phyloP scores from a whole-genome alignment of 2,113 vertebrate species.

The Macaca mulatta region DNA sequence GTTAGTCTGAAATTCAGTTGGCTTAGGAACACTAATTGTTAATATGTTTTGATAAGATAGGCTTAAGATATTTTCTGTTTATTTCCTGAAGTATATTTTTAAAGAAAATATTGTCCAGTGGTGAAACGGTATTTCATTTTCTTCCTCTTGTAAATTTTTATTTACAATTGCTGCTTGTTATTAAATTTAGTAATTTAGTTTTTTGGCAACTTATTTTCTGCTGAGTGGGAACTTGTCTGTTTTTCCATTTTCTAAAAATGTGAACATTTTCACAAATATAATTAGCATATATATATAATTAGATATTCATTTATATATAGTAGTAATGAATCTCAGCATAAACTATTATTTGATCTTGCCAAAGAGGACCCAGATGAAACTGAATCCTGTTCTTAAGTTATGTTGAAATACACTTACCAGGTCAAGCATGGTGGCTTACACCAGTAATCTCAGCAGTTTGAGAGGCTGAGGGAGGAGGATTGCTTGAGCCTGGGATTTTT shows the following conservation, averaged over 20 bases:
- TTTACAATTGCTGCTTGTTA: background rate
- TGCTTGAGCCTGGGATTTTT: too few species aligned
- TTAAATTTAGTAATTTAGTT: background rate
- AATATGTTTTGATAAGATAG: background rate
- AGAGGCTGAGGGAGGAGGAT: too few species aligned
- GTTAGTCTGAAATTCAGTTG: background rate
- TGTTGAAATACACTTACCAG: background rate
- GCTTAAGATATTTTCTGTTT: background rate
- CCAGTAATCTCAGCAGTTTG: too few species aligned
- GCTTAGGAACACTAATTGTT: background rate
- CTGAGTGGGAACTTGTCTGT: background rate
- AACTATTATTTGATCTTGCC: background rate
- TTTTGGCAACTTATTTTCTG: background rate
- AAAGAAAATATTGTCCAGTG: background rate
- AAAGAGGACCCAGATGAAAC: background rate
- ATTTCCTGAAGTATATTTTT: background rate
- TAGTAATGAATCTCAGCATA: background rate
- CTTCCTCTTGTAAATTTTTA: background rate
- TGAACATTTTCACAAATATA: background rate
- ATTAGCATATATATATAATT: background rate
- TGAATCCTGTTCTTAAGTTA: background rate
- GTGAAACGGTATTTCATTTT: background rate
- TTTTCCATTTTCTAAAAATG: background rate
- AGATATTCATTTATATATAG: background rate
- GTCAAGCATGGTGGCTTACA: too few species aligned